These are phyloP conservation scores for Ascaphus truei DNA, from an alignment of 2,113 vertebrate species.

Conservation along the genomic window DNA sequence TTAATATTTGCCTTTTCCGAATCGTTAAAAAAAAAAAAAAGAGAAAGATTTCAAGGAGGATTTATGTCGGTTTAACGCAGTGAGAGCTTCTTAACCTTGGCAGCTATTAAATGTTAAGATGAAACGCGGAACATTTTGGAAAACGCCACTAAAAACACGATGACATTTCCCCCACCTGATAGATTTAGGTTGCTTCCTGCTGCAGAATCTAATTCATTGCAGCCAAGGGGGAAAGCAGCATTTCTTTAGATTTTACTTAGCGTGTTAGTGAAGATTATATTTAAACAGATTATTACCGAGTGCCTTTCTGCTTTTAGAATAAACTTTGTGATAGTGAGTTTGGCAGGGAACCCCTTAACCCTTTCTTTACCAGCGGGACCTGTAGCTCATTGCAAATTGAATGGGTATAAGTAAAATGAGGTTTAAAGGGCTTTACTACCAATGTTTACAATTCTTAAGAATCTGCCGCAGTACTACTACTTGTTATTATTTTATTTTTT, in stretches of 20 bases:
- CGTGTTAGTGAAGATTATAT: conserved; percentile 26
- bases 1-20: conserved; percentile 17
- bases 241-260: conserved; percentile 22
- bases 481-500: no score
- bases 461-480: no score
- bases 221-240: conserved; percentile 8
- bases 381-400: no score
- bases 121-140: conserved; percentile 23
- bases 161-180: conserved; percentile 13
- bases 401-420: no score
- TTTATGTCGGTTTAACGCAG: conserved; percentile 22
- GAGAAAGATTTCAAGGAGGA: neutral
- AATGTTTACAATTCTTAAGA: no score
- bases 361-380: no score
- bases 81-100: conserved; percentile 29
- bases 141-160: conserved; percentile 24
- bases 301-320: conserved; percentile 4
- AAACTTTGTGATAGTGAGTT: neutral
- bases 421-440: no score
- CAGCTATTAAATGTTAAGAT: conserved; percentile 32
- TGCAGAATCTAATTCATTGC: conserved; percentile 10
- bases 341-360: neutral
- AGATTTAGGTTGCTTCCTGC: conserved; percentile 24
- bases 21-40: no score
- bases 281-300: conserved; percentile 28